Evolutionary conservation across 2,888 invertebrate genomes (phyloP), one percentile per base, ranked within the genome.

Genomic region (Cyclophora punctaria): DNA sequence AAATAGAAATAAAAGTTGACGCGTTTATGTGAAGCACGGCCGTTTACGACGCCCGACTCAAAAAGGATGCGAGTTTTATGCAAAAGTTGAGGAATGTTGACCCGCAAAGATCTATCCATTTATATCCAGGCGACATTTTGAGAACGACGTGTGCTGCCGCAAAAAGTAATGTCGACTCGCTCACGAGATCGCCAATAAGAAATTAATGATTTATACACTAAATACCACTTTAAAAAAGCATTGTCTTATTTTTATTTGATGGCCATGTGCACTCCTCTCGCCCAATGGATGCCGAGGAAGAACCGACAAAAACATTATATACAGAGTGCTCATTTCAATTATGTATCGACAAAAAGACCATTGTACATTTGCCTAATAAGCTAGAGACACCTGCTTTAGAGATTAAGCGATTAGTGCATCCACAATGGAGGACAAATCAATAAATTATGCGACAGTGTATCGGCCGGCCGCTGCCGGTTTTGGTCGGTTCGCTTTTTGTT

Each of bases 341-440:
- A 7, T 44, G 48, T 48, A 54, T 54, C 44, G 43, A 50, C 57
- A 58, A 61, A 55, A 62, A 64, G 59, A 56, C 49, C 45, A 69
- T 56, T 64, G 65, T 51, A 60, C 57, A 66, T 67, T 73, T 67
- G 58, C 71, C 67, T 74, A 73, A 68, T 67, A 67, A 61, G 67
- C 66, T 64, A 63, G 59, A 60, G 60, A 58, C 71, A 74, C 69
- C 72, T 74, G 75, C 62, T 66, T 53, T 48, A 52, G 49, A 73
- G 76, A 78, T 78, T 71, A 76, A 78, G 77, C 72, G 73, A 76
- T 78, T 78, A 77, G 59, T 51, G 48, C 52, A 52, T 53, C 57
- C 55, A 53, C 59, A 58, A 58, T 52, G 55, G 48, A 51, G 52
- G 60, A 62, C 57, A 53, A 45, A 58, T 59, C 61, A 69, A 70